phyloP scores from a whole-genome alignment of 2,888 invertebrate genomes.

The Polietes domitor region DNA sequence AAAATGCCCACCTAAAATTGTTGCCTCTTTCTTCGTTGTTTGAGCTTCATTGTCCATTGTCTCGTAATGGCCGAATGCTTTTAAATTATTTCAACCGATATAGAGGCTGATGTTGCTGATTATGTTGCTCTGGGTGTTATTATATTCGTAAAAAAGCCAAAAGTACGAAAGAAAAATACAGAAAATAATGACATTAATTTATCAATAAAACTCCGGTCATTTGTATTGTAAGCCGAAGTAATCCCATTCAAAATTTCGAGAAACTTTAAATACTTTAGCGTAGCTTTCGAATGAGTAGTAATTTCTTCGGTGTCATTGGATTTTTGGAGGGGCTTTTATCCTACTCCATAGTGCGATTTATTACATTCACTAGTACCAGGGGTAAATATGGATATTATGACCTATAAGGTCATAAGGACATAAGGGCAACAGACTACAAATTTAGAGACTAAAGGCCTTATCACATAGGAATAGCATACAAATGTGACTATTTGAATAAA shows the following conservation, averaged over 20 bases:
- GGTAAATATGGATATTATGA: too few species aligned
- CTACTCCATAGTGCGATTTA: too few species aligned
- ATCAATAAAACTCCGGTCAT: constrained; percentile 57
- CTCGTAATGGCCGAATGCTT: constrained; percentile 39
- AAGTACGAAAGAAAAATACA: not conserved
- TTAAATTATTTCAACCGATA: constrained; percentile 39
- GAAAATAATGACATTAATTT: constrained; percentile 64
- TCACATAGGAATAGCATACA: too few species aligned
- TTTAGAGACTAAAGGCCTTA: too few species aligned
- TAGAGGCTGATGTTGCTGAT: not conserved
- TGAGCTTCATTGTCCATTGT: not conserved
- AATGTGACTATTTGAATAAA: too few species aligned
- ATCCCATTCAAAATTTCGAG: constrained; percentile 61
- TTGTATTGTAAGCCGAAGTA: constrained; percentile 56
- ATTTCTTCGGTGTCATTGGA: not conserved
- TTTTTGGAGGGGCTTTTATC: too few species aligned
- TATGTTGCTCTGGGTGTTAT: constrained; percentile 7
- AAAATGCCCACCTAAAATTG: constrained; percentile 50
- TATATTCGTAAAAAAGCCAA: not conserved
- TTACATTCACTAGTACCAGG: too few species aligned
- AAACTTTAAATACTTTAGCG: constrained; percentile 43
- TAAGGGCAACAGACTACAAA: too few species aligned
- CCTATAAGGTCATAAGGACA: too few species aligned
- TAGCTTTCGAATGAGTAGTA: too few species aligned
- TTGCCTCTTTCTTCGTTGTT: not conserved